Evolutionary conservation across 1,140 invertebrate species (phyloP).

Genomic region (Neodiprion lecontei): DNA sequence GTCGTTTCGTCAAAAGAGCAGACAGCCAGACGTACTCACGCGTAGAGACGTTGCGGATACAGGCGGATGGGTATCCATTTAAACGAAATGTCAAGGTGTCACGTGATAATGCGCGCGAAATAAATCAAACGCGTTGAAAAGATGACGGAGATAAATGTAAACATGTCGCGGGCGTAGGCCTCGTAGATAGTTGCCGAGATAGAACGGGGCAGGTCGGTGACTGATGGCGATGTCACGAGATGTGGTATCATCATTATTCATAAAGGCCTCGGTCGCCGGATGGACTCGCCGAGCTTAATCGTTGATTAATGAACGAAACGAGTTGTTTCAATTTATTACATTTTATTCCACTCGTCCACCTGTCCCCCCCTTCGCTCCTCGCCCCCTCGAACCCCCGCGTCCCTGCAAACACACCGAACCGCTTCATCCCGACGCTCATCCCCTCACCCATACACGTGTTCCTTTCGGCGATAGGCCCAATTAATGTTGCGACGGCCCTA

Average conservation of each 20-base stretch:
- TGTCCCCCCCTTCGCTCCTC: conserved; percentile 28
- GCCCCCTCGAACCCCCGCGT: conserved; percentile 13
- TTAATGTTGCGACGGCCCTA: conserved; percentile 44
- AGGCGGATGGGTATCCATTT: conserved; percentile 46
- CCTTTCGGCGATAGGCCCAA: conserved; percentile 50
- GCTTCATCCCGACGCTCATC: conserved; percentile 8
- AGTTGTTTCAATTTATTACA: conserved; percentile 43
- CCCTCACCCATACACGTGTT: conserved; percentile 40
- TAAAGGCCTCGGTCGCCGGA: conserved; percentile 49
- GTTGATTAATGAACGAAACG: conserved; percentile 59
- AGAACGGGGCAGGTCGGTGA: conserved; percentile 51
- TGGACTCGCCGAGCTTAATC: conserved; percentile 46
- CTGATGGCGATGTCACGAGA: conserved; percentile 61
- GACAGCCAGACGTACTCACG: no score
- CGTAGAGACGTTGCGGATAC: no score
- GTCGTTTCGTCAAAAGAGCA: no score
- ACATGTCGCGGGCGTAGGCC: conserved; percentile 44
- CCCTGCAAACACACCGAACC: neutral
- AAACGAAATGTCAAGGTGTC: conserved; percentile 62
- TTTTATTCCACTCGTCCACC: conserved; percentile 37
- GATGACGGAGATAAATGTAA: conserved; percentile 63
- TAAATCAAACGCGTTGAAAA: conserved; percentile 62
- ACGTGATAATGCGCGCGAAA: conserved; percentile 58
- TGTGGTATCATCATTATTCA: conserved; percentile 63
- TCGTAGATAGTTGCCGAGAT: conserved; percentile 53